Conservation (phyloP, 2,797 vertebrate genomes). For the Danio aesculapii region DNA sequence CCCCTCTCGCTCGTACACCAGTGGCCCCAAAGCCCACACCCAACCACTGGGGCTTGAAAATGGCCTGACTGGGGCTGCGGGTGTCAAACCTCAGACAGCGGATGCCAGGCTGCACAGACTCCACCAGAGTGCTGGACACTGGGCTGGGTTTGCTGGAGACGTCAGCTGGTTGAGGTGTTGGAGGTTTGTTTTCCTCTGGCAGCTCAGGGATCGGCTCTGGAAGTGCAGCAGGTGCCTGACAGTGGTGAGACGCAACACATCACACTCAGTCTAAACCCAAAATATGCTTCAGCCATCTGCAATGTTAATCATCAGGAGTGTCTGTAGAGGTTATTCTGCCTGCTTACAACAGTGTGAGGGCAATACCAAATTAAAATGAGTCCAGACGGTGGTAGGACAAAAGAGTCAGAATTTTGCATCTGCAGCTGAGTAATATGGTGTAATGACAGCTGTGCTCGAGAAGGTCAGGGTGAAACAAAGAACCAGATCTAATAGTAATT, state of each 20-base stretch:
- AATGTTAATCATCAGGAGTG: too few relatives aligned
- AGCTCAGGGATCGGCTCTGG: conserved; percentile 11
- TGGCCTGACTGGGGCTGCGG: conserved; percentile 80
- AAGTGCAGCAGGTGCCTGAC: neutral
- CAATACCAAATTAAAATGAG: too few relatives aligned
- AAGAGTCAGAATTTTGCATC: too few relatives aligned
- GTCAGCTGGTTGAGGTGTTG: conserved; percentile 21
- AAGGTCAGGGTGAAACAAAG: too few relatives aligned
- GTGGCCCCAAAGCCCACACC: conserved; percentile 78
- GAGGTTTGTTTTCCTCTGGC: conserved; percentile 16
- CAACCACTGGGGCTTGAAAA: conserved; percentile 84
- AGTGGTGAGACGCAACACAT: too few relatives aligned
- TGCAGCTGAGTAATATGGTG: too few relatives aligned
- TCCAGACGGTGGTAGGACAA: too few relatives aligned
- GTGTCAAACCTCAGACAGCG: conserved; percentile 75
- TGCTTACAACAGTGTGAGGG: too few relatives aligned
- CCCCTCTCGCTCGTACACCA: conserved; percentile 69
- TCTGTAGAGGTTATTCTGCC: too few relatives aligned
- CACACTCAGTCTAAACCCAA: neutral
- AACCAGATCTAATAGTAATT: too few relatives aligned
- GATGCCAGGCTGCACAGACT: conserved; percentile 56
- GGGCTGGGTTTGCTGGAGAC: conserved; percentile 50
- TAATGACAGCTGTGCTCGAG: too few relatives aligned
- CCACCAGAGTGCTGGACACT: neutral
- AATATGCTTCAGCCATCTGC: too few relatives aligned